Base-by-base conservation (phyloP, 2,888 invertebrate genomes). In the Pandemis heparana region DNA sequence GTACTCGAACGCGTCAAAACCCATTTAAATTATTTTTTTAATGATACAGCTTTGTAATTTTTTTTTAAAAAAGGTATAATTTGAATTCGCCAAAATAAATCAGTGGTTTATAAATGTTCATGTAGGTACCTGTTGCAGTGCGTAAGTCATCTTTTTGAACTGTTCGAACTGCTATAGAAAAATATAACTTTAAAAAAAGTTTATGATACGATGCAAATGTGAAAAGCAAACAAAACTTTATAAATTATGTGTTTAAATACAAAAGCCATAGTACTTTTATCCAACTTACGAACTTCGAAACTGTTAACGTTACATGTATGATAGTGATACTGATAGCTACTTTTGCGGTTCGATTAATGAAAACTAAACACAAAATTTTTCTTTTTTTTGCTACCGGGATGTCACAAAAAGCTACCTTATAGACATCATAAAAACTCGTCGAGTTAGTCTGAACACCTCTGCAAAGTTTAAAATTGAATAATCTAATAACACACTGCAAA, bases 141-240 rank as follows among this genome's bases (percentile, higher is more conserved):
- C 53, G 72, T 72, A 66, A 38, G 72, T 67, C 72, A 62, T 72
- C 72, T 72, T 72, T 72, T 67, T 67, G 67, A 67, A 53, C 8
- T 72, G 67, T 67, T 72, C 61, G 72, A 72, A 72, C 72, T 72
- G 72, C 61, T 67, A 67, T 67, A 53, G 72, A 67, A 72, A 72
- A 72, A 72, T 72, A 72, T 72, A 62, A 41, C 43, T 71, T 67
- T 62, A 67, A 67, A 72, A 16, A 71, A 62, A 8, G 12, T 63
- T 4, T 48, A n/a, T n/a, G 6, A 48, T 12, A 18, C 1, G 5
- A 63, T 43, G 43, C 18, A 12, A 32, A 59, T 12, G 12, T 9
- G 51, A 16, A 16, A 18, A n/a, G 23, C 16, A 39, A 39, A 61
- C 61, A 61, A 48, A 48, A 61, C 16, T 53, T 16, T 16, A 9